Percentiles rank a stretch among this genome's conserved stretches.
Conservation (phyloP, 2,113 vertebrate genomes). For the Sceloporus tristichus region DNA sequence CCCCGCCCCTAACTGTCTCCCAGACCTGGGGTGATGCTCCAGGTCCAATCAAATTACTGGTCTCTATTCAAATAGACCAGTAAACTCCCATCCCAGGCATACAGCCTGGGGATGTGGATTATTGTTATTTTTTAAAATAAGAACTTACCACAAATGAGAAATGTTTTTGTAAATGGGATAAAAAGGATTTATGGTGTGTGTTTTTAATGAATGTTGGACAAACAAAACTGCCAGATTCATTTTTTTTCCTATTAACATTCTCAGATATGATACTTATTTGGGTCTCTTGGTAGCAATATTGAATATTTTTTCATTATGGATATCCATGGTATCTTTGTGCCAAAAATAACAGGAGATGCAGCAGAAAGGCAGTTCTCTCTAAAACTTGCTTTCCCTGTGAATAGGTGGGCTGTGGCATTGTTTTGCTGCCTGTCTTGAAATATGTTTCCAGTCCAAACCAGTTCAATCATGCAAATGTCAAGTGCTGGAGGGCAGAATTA, state of each 20-base stretch:
- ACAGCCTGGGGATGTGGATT: too few relatives aligned
- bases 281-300: not conserved
- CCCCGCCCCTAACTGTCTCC: too few relatives aligned
- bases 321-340: not conserved
- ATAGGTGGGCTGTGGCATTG: not conserved
- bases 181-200: not conserved
- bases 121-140: too few relatives aligned
- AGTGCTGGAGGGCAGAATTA: slow-evolving; percentile 4
- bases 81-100: too few relatives aligned
- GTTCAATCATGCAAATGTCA: slow-evolving; percentile 42
- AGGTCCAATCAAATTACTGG: too few relatives aligned
- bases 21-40: too few relatives aligned
- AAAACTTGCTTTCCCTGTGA: slow-evolving; percentile 17
- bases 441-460: slow-evolving; percentile 11
- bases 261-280: not conserved
- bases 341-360: not conserved
- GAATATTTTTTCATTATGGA: not conserved
- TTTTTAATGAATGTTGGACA: too few relatives aligned
- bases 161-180: not conserved
- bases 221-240: not conserved
- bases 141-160: too few relatives aligned
- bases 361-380: slow-evolving; percentile 7
- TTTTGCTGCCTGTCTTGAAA: not conserved
- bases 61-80: too few relatives aligned
- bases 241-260: not conserved